phyloP scores from a whole-genome alignment of 1,140 invertebrate species.

The Thaumetopoea pityocampa region DNA sequence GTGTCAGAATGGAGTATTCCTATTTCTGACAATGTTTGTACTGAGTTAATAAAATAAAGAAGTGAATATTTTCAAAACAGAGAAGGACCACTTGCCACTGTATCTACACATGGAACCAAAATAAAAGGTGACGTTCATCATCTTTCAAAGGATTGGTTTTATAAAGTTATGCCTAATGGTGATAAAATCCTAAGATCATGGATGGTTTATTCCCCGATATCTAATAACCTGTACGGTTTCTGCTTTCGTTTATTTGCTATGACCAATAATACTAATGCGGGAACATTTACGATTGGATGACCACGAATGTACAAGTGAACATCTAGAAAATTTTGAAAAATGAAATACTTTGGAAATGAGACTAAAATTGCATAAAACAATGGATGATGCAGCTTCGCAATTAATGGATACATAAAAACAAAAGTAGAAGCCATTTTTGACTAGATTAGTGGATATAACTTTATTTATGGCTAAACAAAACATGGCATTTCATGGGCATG shows the following conservation, averaged over 20 bases:
- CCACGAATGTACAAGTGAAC: conserved; percentile 17
- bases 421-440: conserved; percentile 4
- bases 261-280: no score
- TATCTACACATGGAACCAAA: no score
- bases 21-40: no score
- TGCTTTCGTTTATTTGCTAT: no score
- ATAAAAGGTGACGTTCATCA: neutral
- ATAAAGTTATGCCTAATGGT: conserved; percentile 7
- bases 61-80: no score
- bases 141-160: conserved; percentile 7
- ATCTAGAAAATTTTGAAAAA: conserved; percentile 19
- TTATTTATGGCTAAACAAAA: conserved; percentile 2
- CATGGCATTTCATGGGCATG: conserved; percentile 1
- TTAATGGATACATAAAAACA: conserved; percentile 16
- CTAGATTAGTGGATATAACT: conserved; percentile 5
- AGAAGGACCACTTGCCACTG: no score
- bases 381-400: conserved; percentile 21
- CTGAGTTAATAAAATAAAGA: no score
- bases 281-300: conserved; percentile 3
- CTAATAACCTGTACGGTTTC: no score
- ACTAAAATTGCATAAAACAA: conserved; percentile 17
- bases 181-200: conserved; percentile 2
- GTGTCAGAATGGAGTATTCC: no score
- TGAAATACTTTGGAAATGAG: conserved; percentile 20
- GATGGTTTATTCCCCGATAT: no score